These are phyloP conservation scores for Phoenicopterus ruber DNA, from an alignment of 2,113 vertebrate species.

Conservation along the genomic window DNA sequence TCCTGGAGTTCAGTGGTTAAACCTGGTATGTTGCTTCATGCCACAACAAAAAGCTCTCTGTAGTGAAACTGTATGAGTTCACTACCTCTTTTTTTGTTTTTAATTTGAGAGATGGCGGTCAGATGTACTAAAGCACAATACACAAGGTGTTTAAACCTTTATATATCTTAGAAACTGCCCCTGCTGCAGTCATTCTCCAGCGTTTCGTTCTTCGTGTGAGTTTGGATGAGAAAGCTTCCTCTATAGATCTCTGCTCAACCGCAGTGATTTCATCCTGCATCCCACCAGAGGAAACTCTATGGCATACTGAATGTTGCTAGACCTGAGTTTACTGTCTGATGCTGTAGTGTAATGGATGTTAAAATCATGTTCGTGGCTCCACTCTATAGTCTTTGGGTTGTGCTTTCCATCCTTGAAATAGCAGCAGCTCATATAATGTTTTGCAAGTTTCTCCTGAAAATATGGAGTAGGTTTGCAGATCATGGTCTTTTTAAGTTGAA, in stretches of 20 bases:
- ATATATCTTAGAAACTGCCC: neutral
- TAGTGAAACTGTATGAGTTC: neutral
- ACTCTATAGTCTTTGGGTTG: neutral
- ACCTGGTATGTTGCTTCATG: neutral
- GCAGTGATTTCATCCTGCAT: neutral
- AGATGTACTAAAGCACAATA: neutral
- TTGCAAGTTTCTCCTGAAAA: neutral
- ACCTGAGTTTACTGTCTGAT: neutral
- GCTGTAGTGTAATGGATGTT: neutral
- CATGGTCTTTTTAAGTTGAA: neutral
- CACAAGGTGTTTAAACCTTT: neutral
- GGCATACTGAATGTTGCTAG: neutral
- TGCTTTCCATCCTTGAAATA: neutral
- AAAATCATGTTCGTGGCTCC: neutral
- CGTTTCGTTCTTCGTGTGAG: neutral
- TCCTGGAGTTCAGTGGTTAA: neutral
- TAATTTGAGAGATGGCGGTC: neutral
- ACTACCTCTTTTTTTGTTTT: neutral
- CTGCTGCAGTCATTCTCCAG: neutral
- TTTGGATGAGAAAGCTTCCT: neutral
- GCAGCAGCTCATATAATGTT: neutral
- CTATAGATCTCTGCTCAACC: accelerated
- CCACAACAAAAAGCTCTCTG: neutral
- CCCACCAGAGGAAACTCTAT: neutral
- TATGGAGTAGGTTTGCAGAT: neutral